Conservation (phyloP, 2,113 vertebrate genomes). For the Cololabis saira region DNA sequence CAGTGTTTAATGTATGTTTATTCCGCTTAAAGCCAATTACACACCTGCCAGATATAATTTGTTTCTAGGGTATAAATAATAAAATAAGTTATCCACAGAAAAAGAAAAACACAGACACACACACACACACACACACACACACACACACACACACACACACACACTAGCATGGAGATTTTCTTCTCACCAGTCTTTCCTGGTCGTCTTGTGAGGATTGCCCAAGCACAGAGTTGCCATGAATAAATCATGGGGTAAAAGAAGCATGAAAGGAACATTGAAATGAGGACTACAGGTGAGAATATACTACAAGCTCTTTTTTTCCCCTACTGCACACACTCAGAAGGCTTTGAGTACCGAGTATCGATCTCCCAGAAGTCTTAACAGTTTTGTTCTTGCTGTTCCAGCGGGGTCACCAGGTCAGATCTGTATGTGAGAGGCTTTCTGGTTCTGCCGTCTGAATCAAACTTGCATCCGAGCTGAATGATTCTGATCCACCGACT, state of each 20-base stretch:
- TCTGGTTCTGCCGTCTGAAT: background rate
- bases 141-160: too few relatives aligned
- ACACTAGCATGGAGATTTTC: constrained; percentile 29
- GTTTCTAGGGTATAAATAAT: constrained; percentile 1
- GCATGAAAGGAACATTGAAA: constrained; percentile 50
- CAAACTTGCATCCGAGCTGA: background rate
- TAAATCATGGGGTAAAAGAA: constrained; percentile 64
- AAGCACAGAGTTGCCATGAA: constrained; percentile 57
- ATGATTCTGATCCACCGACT: constrained; percentile 17
- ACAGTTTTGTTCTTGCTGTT: constrained; percentile 19
- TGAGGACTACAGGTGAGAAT: constrained; percentile 46
- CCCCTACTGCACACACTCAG: background rate
- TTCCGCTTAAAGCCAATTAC: too few relatives aligned
- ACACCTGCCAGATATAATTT: too few relatives aligned
- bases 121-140: too few relatives aligned
- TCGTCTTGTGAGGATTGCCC: constrained; percentile 43
- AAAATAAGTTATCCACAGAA: constrained; percentile 32
- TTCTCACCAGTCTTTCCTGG: constrained; percentile 27
- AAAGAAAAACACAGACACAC: too few relatives aligned
- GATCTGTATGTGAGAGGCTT: background rate
- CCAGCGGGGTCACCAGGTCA: background rate
- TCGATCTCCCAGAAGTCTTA: background rate
- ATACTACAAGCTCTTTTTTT: constrained; percentile 19
- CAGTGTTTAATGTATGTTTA: too few relatives aligned
- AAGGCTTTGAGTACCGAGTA: background rate